Evolutionary conservation across 2,888 invertebrate genomes (phyloP).

Genomic region (Limenitis camilla): DNA sequence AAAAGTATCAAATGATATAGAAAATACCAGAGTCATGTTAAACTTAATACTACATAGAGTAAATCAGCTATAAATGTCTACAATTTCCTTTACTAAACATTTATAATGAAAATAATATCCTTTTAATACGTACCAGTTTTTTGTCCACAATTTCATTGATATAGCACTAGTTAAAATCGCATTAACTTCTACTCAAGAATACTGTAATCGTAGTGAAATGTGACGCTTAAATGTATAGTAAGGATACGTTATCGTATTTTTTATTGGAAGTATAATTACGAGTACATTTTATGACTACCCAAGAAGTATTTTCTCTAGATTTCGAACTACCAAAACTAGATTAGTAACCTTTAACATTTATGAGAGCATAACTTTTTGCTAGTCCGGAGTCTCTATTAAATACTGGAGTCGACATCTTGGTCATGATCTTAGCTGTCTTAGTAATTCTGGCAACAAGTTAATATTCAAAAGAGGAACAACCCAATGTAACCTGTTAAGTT

Average conservation of each 20-base stretch:
- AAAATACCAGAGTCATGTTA: too few relatives aligned
- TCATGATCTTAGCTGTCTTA: too few relatives aligned
- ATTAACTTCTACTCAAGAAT: conserved; percentile 2
- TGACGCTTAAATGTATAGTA: not conserved
- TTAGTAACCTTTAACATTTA: too few relatives aligned
- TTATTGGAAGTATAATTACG: too few relatives aligned
- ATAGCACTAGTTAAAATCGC: conserved; percentile 4
- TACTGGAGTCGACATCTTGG: too few relatives aligned
- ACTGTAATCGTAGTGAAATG: not conserved
- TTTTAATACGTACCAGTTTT: not conserved
- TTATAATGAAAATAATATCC: not conserved
- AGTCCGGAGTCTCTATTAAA: too few relatives aligned
- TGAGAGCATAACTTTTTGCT: too few relatives aligned
- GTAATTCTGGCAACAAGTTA: not conserved
- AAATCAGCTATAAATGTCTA: not conserved
- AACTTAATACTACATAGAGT: not conserved
- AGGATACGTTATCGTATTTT: not conserved
- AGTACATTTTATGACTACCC: too few relatives aligned
- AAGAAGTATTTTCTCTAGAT: too few relatives aligned
- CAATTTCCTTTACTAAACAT: not conserved
- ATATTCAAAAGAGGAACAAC: not conserved
- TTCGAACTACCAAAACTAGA: too few relatives aligned
- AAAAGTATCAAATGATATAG: too few relatives aligned
- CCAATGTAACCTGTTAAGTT: not conserved
- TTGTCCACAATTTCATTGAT: not conserved